Base-by-base conservation (phyloP, 2,888 invertebrate species). In the Chymomyza amoena region DNA sequence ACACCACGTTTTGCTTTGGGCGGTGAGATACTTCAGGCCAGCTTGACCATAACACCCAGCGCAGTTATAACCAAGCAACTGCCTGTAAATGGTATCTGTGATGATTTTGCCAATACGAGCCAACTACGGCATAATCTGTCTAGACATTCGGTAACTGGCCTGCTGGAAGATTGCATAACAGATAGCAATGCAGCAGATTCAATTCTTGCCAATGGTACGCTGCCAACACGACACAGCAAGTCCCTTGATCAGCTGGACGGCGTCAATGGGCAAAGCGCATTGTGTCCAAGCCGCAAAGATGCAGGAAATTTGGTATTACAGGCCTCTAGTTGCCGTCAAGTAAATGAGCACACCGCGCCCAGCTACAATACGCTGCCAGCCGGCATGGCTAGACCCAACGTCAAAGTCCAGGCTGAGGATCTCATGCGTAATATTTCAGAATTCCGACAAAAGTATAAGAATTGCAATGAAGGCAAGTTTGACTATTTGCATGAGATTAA, bases 151-250 rank as follows among this genome's bases (percentile, higher is more conserved):
- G 93, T 94, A 16, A 93, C 94, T 5, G 94, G 94, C 1, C 89
- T 94, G 60, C 85, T 94, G 70, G 90, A 90, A 68, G 89, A 85
- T 68, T 78, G 73, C 59, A 70, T 77, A 0, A 59, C 72, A 1
- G 66, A 77, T 32, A 69, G 78, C 68, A 76, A 72, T 9, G 80
- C 72, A 16, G 2, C 62, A 1, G 66, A 68, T 45, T 76, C 78
- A 61, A 39, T 75, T 18, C 79, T 80, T 18, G 93, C 93, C 45
- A 92, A 93, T 10, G 93, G 92, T 57, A 93, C 93, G 0, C 89
- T 95, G 59, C 95, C 95, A 1, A 94, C 95, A 0, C 93, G 96
- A 68, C 96, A 97, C 87, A 96, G 96, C 90, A 96, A 96, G 90
- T 96, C 96, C 1, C 91, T 97, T 76, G 97, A 97, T 90, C 96